phyloP scores from a whole-genome alignment of 2,888 invertebrate species.

The Tipula lateralis region DNA sequence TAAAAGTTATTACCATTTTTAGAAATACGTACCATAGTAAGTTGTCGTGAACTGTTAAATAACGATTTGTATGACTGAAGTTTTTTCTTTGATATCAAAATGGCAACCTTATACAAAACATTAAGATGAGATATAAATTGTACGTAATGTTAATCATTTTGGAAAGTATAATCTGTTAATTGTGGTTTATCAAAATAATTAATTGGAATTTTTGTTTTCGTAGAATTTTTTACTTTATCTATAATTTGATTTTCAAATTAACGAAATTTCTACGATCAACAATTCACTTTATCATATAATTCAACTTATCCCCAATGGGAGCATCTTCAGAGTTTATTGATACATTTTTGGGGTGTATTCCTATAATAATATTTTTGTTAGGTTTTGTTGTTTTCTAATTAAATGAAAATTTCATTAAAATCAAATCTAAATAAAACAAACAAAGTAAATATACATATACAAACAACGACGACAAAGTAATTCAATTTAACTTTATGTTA shows the following conservation, averaged over 20 bases:
- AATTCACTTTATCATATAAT: not conserved
- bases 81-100: not conserved
- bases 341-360: not conserved
- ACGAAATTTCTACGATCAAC: not conserved
- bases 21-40: not conserved
- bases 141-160: not conserved
- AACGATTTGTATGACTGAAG: not conserved
- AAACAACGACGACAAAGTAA: not conserved
- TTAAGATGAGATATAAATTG: not conserved
- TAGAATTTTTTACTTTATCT: not conserved
- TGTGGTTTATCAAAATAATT: not conserved
- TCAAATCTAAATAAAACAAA: constrained; percentile 11
- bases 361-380: not conserved
- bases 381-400: not conserved
- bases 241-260: not conserved
- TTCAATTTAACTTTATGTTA: not conserved
- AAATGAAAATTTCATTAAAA: not conserved
- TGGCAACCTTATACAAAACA: not conserved
- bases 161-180: not conserved
- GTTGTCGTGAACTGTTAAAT: not conserved
- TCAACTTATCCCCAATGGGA: not conserved
- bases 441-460: not conserved
- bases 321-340: not conserved
- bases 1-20: not conserved
- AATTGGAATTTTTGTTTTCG: not conserved